A percentile compares a stretch with the other conserved stretches of the same genome.
Evolutionary conservation across 1,140 invertebrate species (phyloP).

Genomic region (Thaumatotibia leucotreta): DNA sequence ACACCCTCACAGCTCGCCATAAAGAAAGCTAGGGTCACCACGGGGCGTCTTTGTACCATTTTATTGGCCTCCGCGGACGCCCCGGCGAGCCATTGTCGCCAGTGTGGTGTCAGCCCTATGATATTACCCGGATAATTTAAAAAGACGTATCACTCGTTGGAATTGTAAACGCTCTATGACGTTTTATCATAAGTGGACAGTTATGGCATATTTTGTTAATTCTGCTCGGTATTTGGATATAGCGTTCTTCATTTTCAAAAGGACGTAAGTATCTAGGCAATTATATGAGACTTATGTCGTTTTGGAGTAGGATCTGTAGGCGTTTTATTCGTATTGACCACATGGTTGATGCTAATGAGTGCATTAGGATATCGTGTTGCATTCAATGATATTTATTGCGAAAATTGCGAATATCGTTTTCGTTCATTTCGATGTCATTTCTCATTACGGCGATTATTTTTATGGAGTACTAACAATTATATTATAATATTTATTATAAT

Average conservation of each 20-base stretch:
- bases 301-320: neutral
- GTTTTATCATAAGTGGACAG: neutral
- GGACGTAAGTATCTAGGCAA: neutral
- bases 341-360: neutral
- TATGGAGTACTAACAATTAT: neutral
- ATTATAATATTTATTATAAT: neutral
- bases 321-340: neutral
- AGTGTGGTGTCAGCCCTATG: conserved; percentile 7
- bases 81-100: conserved; percentile 39
- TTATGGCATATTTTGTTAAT: neutral
- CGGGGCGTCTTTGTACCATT: conserved; percentile 58
- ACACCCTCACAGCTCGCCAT: conserved; percentile 47
- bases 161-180: neutral
- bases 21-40: conserved; percentile 43
- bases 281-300: neutral
- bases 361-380: neutral
- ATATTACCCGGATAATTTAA: neutral
- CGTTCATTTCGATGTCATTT: no score
- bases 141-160: neutral
- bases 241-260: neutral
- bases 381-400: neutral
- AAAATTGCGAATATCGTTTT: neutral
- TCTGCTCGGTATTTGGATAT: neutral
- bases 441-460: neutral
- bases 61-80: conserved; percentile 57